Evolutionary conservation across 2,113 vertebrate genomes (phyloP).

Genomic region (Panthera leo): DNA sequence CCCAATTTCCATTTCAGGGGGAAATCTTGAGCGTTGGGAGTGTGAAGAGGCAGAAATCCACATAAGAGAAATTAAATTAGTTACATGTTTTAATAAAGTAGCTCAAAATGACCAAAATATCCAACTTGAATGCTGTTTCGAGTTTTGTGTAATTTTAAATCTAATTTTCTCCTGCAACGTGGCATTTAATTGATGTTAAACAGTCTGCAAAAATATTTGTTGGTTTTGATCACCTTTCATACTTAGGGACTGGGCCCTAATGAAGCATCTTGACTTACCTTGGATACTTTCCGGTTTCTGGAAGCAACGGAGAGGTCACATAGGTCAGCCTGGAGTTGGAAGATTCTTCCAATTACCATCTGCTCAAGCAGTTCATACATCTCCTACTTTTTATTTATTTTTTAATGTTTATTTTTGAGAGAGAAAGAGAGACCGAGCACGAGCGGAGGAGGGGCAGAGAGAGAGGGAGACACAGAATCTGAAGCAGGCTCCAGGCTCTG

Average conservation of each 20-base stretch:
- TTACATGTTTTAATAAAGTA: not conserved
- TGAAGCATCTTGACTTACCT: slow-evolving; percentile 82
- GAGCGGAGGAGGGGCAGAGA: too few species aligned
- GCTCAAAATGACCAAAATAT: not conserved
- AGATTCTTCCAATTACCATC: slow-evolving; percentile 89
- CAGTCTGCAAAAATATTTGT: not conserved
- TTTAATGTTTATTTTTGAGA: too few species aligned
- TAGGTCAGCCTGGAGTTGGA: slow-evolving; percentile 87
- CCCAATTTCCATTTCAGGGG: not conserved
- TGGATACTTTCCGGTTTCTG: slow-evolving; percentile 85
- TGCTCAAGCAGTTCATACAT: slow-evolving; percentile 89
- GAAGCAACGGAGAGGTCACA: slow-evolving; percentile 84
- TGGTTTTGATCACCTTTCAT: not conserved
- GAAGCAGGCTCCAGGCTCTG: too few species aligned
- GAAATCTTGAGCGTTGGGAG: not conserved
- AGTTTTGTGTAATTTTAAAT: not conserved
- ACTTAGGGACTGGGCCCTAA: not conserved
- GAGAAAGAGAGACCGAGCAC: too few species aligned
- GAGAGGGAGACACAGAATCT: too few species aligned
- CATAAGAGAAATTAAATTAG: not conserved
- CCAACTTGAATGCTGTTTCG: not conserved
- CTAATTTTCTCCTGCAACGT: not conserved
- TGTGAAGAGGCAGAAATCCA: not conserved
- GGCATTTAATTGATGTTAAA: not conserved
- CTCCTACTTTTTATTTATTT: slow-evolving; percentile 82